These are phyloP conservation scores for Sorex araneus DNA, from an alignment of 2,113 vertebrate genomes.

Conservation along the genomic window DNA sequence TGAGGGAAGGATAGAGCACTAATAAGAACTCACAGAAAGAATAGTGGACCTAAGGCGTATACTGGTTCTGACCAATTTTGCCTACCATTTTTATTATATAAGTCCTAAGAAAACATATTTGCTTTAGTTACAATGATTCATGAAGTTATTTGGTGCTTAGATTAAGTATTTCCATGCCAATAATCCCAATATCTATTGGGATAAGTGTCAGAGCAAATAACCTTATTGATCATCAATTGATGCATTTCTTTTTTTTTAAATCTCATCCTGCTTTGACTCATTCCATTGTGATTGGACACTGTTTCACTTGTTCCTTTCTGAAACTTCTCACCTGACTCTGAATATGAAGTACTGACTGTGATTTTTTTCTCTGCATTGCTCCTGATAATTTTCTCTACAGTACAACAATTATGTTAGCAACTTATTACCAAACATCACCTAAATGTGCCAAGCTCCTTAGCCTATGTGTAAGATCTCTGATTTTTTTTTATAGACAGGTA, in stretches of 20 bases:
- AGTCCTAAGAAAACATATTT: not conserved
- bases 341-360: not conserved
- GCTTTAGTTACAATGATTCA: not conserved
- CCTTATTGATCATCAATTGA: not conserved
- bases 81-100: not conserved
- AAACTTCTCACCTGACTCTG: not conserved
- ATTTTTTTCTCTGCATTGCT: not conserved
- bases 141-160: not conserved
- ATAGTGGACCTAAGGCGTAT: not conserved
- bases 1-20: not conserved
- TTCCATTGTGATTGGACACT: too few species aligned
- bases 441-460: not conserved
- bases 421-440: not conserved
- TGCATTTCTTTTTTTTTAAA: not conserved
- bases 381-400: not conserved
- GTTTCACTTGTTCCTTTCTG: not conserved
- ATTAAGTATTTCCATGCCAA: not conserved
- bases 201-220: not conserved
- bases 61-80: not conserved
- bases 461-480: not conserved
- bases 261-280: not conserved
- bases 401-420: not conserved
- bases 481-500: not conserved
- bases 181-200: not conserved
- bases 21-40: not conserved